phyloP scores from a whole-genome alignment of 1,140 invertebrate species.

The Drosophila saltans region DNA sequence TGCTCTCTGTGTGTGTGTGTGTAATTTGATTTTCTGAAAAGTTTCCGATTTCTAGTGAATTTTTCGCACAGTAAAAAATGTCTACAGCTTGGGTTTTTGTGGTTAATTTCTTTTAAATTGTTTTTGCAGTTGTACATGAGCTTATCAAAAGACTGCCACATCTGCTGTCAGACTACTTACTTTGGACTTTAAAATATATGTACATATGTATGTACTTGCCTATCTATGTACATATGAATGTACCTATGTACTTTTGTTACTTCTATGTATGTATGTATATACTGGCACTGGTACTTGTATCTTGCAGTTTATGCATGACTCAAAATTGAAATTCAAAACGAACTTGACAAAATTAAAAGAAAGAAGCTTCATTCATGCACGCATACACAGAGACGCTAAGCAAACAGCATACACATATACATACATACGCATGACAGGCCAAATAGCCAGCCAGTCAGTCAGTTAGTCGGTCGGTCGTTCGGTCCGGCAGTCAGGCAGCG shows the following conservation, averaged over 20 bases:
- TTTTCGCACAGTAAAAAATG: slow-evolving; percentile 71
- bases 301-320: slow-evolving; percentile 71
- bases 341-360: slow-evolving; percentile 82
- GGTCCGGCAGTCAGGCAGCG: slow-evolving; percentile 55
- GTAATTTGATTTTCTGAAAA: slow-evolving; percentile 81
- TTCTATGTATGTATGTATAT: slow-evolving; percentile 18
- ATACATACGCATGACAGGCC: slow-evolving; percentile 63
- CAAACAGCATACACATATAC: slow-evolving; percentile 49
- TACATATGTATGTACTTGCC: slow-evolving; percentile 4
- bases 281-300: slow-evolving; percentile 44
- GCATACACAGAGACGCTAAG: slow-evolving; percentile 55
- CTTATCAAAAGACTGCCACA: slow-evolving; percentile 72
- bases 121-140: slow-evolving; percentile 64
- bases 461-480: slow-evolving; percentile 31
- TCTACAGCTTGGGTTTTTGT: slow-evolving; percentile 74
- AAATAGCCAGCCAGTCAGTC: slow-evolving; percentile 40
- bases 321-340: slow-evolving; percentile 82
- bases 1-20: slow-evolving; percentile 51
- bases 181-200: slow-evolving; percentile 31
- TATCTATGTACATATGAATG: slow-evolving; percentile 20
- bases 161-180: slow-evolving; percentile 52
- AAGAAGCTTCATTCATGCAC: slow-evolving; percentile 81
- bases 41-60: slow-evolving; percentile 81
- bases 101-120: slow-evolving; percentile 81
- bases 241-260: slow-evolving; percentile 23